These are phyloP conservation scores for Mesorhabditis spiculigera DNA, from an alignment of 2,888 invertebrate species.

Conservation along the genomic window DNA sequence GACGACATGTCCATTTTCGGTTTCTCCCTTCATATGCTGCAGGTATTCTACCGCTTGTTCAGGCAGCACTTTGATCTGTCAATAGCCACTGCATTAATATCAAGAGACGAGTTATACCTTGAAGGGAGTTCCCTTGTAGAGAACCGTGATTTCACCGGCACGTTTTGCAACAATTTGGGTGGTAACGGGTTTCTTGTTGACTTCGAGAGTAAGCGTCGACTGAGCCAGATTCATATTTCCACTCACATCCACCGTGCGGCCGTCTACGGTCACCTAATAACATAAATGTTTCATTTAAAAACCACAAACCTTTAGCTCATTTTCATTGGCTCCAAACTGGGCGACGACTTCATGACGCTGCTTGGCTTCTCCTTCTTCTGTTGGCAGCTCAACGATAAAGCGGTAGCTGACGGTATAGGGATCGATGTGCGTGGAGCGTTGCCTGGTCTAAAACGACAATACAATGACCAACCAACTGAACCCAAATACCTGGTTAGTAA, in stretches of 20 bases:
- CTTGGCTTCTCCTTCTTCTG: conserved; percentile 35
- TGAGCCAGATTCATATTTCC: conserved; percentile 63
- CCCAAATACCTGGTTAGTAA: conserved; percentile 28
- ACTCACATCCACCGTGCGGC: too few species aligned
- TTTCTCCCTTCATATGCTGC: conserved; percentile 66
- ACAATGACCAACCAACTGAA: background rate
- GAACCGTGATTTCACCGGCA: conserved; percentile 59
- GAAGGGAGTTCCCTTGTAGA: conserved; percentile 63
- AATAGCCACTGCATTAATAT: conserved; percentile 18
- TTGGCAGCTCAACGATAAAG: conserved; percentile 52
- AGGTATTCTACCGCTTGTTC: conserved; percentile 62
- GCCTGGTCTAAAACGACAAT: background rate
- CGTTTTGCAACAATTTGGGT: conserved; percentile 61
- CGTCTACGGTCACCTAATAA: conserved; percentile 59
- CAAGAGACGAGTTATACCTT: conserved; percentile 24
- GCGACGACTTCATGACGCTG: conserved; percentile 30
- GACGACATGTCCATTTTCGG: conserved; percentile 63
- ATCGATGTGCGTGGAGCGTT: conserved; percentile 1
- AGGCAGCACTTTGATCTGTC: conserved; percentile 63
- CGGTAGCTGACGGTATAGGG: conserved; percentile 24
- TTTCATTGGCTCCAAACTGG: conserved; percentile 22
- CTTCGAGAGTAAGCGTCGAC: conserved; percentile 61
- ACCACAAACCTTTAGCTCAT: background rate
- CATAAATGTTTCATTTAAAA: background rate
- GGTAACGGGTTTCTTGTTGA: conserved; percentile 59